Evolutionary conservation across 2,797 vertebrate genomes (phyloP), one percentile per base, ranked within the genome.

Genomic region (Chaenodraco wilsoni): DNA sequence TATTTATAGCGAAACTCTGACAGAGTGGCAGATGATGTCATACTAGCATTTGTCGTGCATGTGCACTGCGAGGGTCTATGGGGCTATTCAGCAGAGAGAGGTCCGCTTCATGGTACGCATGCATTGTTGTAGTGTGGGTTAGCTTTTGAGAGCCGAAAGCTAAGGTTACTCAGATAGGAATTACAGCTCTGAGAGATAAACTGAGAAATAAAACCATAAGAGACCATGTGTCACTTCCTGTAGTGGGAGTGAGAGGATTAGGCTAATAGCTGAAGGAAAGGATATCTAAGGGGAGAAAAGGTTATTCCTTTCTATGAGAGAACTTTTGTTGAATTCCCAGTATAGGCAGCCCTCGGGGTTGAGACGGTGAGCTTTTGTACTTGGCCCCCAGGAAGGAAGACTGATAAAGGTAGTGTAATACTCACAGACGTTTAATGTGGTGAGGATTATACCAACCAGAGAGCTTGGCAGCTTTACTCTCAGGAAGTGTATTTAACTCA

Each of bases 1-100:
- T 93, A 92, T 91, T 92, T 89, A 90, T 89, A 92, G 78, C 37
- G 17, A 76, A 65, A 73, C 65, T 75, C 67, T 64, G 66, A 84
- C 86, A 77, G 72, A 46, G 67, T 69, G 67, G 70, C 76, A 59
- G 73, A 84, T 91, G 88, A 92, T 81, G 91, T 88, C 87, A 88
- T 72, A 14, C 12, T 46, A 13, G 21, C 44, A 48, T 72, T 50
- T 33, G 48, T 12, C 5, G 52, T 50, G 55, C 33, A 33, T 48
- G 65, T 48, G 65, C 46, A 37, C 62, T 2, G 43, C 31, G 23
- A 48, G 57, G 40, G 37, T 31, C 27, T 57, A 62, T 5, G 54
- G 17, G 49, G 17, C 65, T 45, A 59, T 78, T 86, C 64, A 67
- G 49, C 67, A 45, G 16, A 64, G 72, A 62, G 72, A 70, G 54